These are phyloP conservation scores for Carterocephalus palaemon DNA, from an alignment of 2,888 invertebrate genomes.

Conservation along the genomic window DNA sequence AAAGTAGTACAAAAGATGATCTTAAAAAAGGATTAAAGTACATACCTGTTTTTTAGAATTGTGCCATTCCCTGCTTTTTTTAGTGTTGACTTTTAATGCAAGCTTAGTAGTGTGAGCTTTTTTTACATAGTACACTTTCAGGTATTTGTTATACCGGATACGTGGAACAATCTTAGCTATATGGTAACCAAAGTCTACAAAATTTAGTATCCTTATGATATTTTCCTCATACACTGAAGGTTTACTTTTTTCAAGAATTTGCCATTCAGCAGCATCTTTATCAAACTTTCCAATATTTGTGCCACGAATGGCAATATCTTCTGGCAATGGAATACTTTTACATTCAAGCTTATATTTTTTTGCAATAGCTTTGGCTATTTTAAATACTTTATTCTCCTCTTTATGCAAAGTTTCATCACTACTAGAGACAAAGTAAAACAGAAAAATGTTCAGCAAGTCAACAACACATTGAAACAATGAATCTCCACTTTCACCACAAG, in stretches of 20 bases:
- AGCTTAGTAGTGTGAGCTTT: conserved; percentile 53
- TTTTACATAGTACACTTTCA: conserved; percentile 70
- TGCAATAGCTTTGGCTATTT: conserved; percentile 52
- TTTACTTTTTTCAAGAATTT: conserved; percentile 74
- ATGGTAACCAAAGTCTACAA: conserved; percentile 89
- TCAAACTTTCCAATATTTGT: conserved; percentile 83
- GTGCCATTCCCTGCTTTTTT: conserved; percentile 67
- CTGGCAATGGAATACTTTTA: conserved; percentile 83
- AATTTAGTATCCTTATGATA: conserved; percentile 85
- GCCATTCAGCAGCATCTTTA: conserved; percentile 86
- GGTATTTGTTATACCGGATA: conserved; percentile 80
- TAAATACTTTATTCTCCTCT: conserved; percentile 49
- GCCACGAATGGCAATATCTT: conserved; percentile 86
- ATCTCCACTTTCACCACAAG: conserved; percentile 88
- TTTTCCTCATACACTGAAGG: conserved; percentile 83
- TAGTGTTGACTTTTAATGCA: conserved; percentile 61
- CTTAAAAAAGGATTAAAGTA: conserved; percentile 7
- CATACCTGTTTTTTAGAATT: conserved; percentile 66
- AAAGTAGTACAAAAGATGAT: too few species aligned
- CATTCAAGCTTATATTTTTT: conserved; percentile 80
- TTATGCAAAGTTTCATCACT: conserved; percentile 36
- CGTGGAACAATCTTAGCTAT: conserved; percentile 82
- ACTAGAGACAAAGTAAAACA: conserved; percentile 79
- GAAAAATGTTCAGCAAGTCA: conserved; percentile 88
- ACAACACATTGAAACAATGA: conserved; percentile 89